Base-by-base conservation (phyloP, 2,888 invertebrate species). In the Drosophila lutescens region DNA sequence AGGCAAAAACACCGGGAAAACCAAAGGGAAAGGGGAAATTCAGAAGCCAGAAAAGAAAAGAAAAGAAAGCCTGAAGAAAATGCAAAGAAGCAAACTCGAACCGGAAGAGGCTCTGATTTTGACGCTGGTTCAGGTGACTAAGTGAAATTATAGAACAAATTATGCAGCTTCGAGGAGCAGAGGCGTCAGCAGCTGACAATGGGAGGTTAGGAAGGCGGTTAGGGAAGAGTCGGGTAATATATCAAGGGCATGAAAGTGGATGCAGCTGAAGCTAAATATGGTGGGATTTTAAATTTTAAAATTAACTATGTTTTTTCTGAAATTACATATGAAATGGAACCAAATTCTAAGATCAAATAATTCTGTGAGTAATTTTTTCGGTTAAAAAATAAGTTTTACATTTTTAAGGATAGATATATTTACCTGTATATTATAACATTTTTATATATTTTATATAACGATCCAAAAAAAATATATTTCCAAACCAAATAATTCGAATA, bases 71-170 rank as follows among this genome's bases (percentile, higher is more conserved):
- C 1, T 5, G 26, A 5, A 6, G 26, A 32, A 59, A 59, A 59
- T 59, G 58, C 58, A 54, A 53, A 44, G 44, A n/a, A 51, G 49
- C 46, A 50, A 44, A 51, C 63, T 46, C 46, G 53, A 65, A 65
- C 46, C 54, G 71, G 69, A 71, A 70, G 70, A 62, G 41, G 47
- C 63, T 68, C 57, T 40, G 72, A 43, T 49, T 43, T 30, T 57
- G 61, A 41, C 47, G 47, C 40, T 55, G 65, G 57, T 44, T 26
- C 51, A 40, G 30, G 53, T 54, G 69, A 51, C 49, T 60, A 60
- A 69, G 70, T 69, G 69, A 69, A 60, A 69, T 70, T 70, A 60
- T 70, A 53, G 36, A 43, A 26, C 47, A 60, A 69, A 69, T 69
- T 69, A 69, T 70, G 70, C 60, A 69, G 49, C 23, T 67, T 0